Percentiles rank a stretch among this genome's conserved stretches.
phyloP scores from a whole-genome alignment of 2,113 vertebrate species.

The Zosterops hypoxanthus region DNA sequence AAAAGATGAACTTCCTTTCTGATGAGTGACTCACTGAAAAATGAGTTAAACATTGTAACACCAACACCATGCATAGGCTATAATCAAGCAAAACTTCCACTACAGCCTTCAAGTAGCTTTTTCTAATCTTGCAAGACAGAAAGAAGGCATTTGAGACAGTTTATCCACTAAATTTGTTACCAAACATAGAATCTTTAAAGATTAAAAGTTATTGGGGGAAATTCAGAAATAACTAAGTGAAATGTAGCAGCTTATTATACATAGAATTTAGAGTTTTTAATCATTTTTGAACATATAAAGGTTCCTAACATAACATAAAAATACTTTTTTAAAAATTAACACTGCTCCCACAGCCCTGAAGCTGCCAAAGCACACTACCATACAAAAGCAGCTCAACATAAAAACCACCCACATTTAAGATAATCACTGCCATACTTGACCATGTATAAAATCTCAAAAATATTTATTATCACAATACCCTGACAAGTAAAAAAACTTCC shows the following conservation, averaged over 20 bases:
- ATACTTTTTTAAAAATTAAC: background rate
- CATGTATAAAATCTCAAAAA: background rate
- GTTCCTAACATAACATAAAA: background rate
- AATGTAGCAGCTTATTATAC: background rate
- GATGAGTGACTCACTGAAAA: background rate
- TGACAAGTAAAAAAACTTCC: background rate
- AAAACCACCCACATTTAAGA: background rate
- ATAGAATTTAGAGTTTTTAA: background rate
- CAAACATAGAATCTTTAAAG: background rate
- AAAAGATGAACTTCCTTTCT: conserved; percentile 5
- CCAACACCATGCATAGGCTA: background rate
- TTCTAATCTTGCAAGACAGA: background rate
- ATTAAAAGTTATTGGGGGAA: background rate
- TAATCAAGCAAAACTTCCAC: background rate
- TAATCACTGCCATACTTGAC: background rate
- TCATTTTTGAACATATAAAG: background rate
- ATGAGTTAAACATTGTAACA: background rate
- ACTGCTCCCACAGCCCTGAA: background rate
- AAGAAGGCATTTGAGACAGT: background rate
- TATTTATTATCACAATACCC: background rate
- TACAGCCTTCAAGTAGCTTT: background rate
- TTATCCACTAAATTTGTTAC: background rate
- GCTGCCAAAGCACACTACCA: background rate
- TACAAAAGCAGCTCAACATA: background rate
- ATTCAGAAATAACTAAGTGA: background rate